Base-by-base conservation (phyloP, 1,140 invertebrate species). In the Branchinecta lindahli region DNA sequence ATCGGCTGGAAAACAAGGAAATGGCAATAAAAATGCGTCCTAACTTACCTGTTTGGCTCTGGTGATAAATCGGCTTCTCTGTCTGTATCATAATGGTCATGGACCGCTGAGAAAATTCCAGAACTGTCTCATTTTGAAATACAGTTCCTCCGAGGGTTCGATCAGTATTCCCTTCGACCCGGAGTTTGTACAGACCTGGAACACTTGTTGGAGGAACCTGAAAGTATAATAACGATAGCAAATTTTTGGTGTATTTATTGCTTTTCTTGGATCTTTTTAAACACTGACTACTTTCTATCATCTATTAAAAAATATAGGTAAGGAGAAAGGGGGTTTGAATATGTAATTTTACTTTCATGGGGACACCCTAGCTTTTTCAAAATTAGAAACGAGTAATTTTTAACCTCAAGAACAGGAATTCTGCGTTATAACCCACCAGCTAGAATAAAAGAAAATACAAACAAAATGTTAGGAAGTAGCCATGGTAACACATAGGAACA, bases 11-110 rank as follows among this genome's bases (percentile, higher is more conserved):
- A 1, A 33, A 33, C 33, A 33, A 33, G 33, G 33, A 33, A 33
- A 33, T 33, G 33, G 5, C 33, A 33, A 33, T 5, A 33, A 33
- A 33, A 33, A 33, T 33, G 33, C 33, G 33, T 33, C 33, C 44
- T 0, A n/a, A 72, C 76, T 76, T 79, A 89, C 88, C 86, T 47
- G 84, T 91, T 78, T 96, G 89, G 3, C 91, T 87, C 79, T 96
- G 94, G 84, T 89, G 96, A 75, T 97, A 98, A 0, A 96, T 85
- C 0, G 94, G 93, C 77, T 96, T 96, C 76, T 98, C 92, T 69
- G 92, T 87, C 79, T 96, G 94, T 74, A 98, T 89, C 74, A 97
- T 93, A 72, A 97, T 91, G 0, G 94, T 93, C 88, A 94, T 92
- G 8, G 91, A 92, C n/a, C 90, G 79, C 74, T 89, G 88, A 0